A percentile compares a stretch with the other conserved stretches of the same genome.
Conservation (phyloP, 2,797 vertebrate genomes). For the Rhinogobio ventralis region DNA sequence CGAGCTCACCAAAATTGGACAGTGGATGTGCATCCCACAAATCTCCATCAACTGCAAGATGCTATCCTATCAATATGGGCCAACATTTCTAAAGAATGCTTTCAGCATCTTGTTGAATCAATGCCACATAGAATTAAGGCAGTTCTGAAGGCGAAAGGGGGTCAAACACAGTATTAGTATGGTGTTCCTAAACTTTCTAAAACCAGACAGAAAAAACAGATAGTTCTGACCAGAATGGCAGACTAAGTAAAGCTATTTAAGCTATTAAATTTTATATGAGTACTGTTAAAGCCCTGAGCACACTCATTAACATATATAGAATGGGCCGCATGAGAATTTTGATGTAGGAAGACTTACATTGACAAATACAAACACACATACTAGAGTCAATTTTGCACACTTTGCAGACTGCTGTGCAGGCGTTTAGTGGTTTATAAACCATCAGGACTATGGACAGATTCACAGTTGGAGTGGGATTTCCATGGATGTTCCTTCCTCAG, state of each 20-base stretch:
- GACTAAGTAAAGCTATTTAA: not conserved
- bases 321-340: not conserved
- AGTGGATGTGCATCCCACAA: too few species aligned
- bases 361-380: conserved; percentile 8
- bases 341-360: not conserved
- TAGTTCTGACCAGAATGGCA: not conserved
- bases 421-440: conserved; percentile 21
- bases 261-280: not conserved
- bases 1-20: too few species aligned
- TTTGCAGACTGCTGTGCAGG: not conserved
- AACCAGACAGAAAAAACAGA: too few species aligned
- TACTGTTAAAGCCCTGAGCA: not conserved
- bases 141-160: too few species aligned
- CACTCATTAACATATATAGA: not conserved
- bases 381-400: not conserved
- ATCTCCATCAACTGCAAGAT: too few species aligned
- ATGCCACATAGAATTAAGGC: too few species aligned
- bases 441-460: conserved; percentile 13
- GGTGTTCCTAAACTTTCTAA: too few species aligned
- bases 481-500: not conserved
- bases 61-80: too few species aligned
- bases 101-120: too few species aligned
- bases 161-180: too few species aligned
- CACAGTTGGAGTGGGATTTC: conserved; percentile 14
- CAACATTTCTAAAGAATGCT: too few species aligned